Evolutionary conservation across 2,888 invertebrate species (phyloP).

Genomic region (Eupithecia vulgata): DNA sequence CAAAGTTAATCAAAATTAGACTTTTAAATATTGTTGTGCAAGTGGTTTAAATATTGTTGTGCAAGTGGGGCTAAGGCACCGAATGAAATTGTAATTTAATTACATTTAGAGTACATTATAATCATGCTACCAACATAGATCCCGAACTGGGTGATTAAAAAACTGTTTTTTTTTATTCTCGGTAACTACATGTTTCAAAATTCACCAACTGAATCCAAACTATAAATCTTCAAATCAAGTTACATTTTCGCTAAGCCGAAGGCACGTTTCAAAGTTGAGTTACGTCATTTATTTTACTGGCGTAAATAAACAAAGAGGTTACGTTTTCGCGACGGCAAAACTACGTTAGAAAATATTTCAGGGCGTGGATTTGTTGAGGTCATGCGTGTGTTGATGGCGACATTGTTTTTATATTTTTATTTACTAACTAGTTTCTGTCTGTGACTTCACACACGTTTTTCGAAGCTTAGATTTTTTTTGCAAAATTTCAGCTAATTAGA

Average conservation of each 20-base stretch:
- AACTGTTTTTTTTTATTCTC: neutral
- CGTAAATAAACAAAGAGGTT: neutral
- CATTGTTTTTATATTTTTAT: neutral
- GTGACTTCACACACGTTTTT: neutral
- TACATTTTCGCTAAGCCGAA: neutral
- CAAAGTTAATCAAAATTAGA: no score
- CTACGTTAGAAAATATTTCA: neutral
- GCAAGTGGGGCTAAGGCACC: no score
- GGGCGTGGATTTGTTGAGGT: neutral
- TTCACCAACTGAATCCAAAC: neutral
- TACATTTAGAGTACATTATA: no score
- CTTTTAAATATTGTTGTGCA: no score
- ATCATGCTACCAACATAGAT: neutral
- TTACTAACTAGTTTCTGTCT: neutral
- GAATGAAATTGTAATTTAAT: no score
- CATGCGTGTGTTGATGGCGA: neutral
- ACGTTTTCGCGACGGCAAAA: neutral
- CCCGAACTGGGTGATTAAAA: neutral
- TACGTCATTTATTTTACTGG: neutral
- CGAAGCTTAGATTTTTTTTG: no score
- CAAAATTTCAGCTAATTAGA: neutral
- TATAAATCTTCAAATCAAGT: neutral
- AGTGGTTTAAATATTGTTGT: no score
- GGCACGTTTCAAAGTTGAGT: neutral
- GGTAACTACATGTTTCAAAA: neutral